phyloP scores from a whole-genome alignment of 2,888 invertebrate species.

The Leptinotarsa haldemani region DNA sequence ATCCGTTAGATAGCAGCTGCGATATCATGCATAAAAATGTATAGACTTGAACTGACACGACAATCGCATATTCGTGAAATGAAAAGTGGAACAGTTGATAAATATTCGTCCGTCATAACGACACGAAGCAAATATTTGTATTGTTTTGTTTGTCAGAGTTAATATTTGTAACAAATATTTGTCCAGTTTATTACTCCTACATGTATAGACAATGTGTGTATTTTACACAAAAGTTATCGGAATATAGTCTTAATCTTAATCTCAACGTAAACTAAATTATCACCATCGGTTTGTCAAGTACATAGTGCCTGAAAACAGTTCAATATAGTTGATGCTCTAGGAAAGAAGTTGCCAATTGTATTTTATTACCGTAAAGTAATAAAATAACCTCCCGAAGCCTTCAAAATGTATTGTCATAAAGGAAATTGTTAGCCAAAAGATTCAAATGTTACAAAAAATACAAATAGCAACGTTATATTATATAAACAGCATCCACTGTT shows the following conservation, averaged over 20 bases:
- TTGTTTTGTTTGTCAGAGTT: slow-evolving; percentile 35
- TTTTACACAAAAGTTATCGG: slow-evolving; percentile 7
- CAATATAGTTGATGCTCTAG: too few species aligned
- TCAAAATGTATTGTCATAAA: too few species aligned
- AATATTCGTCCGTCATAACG: slow-evolving; percentile 34
- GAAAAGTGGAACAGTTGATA: slow-evolving; percentile 33
- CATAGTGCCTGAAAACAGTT: neutral
- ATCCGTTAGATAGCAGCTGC: neutral
- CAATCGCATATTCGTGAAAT: slow-evolving; percentile 7
- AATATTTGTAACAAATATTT: slow-evolving; percentile 43
- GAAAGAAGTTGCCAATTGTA: too few species aligned
- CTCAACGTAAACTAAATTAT: neutral
- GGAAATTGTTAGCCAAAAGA: too few species aligned
- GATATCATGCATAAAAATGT: neutral
- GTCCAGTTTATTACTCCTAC: slow-evolving; percentile 40
- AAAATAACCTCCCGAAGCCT: too few species aligned
- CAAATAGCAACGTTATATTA: too few species aligned
- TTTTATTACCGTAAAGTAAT: too few species aligned
- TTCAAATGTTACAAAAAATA: too few species aligned
- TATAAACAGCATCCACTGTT: too few species aligned
- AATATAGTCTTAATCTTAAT: slow-evolving; percentile 7
- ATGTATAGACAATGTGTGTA: slow-evolving; percentile 29
- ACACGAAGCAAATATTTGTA: slow-evolving; percentile 39
- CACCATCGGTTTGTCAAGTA: neutral
- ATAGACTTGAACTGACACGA: neutral